Conservation (phyloP, 2,888 invertebrate genomes). For the Brenthis ino region DNA sequence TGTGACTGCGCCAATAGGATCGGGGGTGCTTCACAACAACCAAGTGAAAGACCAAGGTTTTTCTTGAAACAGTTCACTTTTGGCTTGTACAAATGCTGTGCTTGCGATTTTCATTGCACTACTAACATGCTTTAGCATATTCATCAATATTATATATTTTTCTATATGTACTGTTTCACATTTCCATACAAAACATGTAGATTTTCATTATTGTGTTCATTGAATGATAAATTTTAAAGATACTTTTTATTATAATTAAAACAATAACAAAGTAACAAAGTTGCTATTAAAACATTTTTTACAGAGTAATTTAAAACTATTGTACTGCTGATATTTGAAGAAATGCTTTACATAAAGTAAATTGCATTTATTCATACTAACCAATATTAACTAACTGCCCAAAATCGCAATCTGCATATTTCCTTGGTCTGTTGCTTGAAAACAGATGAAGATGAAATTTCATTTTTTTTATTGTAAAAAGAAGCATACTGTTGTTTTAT, state of each 20-base stretch:
- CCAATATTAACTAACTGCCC: conserved; percentile 23
- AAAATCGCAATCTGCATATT: conserved; percentile 70
- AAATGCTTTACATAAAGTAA: not conserved
- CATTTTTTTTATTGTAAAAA: not conserved
- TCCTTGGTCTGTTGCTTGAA: conserved; percentile 78
- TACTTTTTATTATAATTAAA: not conserved
- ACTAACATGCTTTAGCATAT: conserved; percentile 20
- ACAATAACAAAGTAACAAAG: not conserved
- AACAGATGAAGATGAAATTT: conserved; percentile 36
- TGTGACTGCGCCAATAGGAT: conserved; percentile 70
- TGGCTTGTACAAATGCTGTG: conserved; percentile 64
- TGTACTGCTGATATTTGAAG: not conserved
- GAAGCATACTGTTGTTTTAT: not conserved
- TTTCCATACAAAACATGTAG: not conserved
- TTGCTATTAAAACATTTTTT: not conserved
- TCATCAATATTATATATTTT: conserved; percentile 10
- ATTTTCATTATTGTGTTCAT: too few species aligned
- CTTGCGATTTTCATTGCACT: conserved; percentile 70
- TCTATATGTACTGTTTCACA: not conserved
- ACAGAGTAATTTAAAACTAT: not conserved
- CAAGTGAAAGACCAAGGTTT: conserved; percentile 84
- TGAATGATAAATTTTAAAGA: too few species aligned
- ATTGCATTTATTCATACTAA: conserved; percentile 27
- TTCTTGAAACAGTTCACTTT: conserved; percentile 56
- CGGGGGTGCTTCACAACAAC: conserved; percentile 73